phyloP scores from a whole-genome alignment of 23 tunicate species.

The Phallusia fumigata region DNA sequence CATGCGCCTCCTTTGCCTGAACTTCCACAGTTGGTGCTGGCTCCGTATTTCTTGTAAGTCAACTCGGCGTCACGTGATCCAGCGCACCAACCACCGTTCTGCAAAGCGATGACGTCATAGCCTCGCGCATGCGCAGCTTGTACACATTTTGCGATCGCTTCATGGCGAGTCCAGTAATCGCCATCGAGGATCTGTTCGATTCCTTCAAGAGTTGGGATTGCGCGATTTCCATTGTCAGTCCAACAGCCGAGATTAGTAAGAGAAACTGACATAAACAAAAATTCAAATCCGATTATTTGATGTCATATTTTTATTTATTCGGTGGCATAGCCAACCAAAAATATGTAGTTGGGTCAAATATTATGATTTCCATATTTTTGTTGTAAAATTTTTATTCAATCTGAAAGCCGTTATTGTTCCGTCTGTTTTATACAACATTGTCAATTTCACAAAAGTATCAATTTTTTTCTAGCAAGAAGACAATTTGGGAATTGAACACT shows the following conservation, averaged over 20 bases:
- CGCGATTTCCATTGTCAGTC: slow-evolving; percentile 2
- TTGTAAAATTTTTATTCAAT: no score
- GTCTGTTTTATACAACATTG: no score
- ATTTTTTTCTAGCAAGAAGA: no score
- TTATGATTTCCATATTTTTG: no score
- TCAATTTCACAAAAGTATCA: no score
- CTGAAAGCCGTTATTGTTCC: no score
- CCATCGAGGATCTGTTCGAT: not conserved
- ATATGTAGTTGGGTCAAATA: no score
- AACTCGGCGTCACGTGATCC: slow-evolving; percentile 4
- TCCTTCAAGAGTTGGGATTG: slow-evolving; percentile 18
- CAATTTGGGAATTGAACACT: no score
- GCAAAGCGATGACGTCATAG: slow-evolving; percentile 22
- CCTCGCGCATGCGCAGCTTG: slow-evolving; percentile 28
- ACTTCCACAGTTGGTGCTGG: not conserved
- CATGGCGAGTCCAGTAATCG: not conserved
- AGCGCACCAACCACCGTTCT: slow-evolving; percentile 26
- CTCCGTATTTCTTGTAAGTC: slow-evolving; percentile 23
- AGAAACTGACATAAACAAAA: not conserved
- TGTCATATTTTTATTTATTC: no score
- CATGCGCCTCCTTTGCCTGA: slow-evolving; percentile 26
- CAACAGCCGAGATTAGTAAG: slow-evolving; percentile 4
- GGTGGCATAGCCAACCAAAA: no score
- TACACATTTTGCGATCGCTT: slow-evolving; percentile 18
- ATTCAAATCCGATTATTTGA: no score